These are phyloP conservation scores for Rousettus leschenaultii DNA, from an alignment of 2,113 vertebrate genomes.

Conservation along the genomic window DNA sequence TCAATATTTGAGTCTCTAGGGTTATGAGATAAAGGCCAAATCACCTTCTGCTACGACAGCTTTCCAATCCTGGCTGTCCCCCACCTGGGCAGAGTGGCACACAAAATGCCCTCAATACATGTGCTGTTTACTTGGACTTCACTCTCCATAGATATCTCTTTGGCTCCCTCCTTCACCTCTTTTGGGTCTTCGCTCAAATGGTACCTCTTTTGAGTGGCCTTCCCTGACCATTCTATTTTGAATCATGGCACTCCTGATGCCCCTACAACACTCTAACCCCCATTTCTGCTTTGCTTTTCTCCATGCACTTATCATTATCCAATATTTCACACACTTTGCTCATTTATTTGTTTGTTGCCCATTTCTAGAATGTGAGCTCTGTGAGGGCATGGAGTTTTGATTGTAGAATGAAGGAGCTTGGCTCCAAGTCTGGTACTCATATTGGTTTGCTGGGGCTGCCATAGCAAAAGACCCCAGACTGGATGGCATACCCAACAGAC, in stretches of 20 bases:
- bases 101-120: background rate
- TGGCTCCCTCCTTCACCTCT: background rate
- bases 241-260: background rate
- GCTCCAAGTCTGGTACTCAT: background rate
- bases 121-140: background rate
- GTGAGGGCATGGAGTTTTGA: background rate
- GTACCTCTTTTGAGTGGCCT: background rate
- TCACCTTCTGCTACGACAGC: background rate
- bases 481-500: background rate
- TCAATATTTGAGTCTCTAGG: background rate
- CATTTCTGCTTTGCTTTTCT: background rate
- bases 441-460: background rate
- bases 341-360: background rate
- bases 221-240: background rate
- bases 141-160: background rate
- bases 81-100: background rate
- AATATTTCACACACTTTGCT: background rate
- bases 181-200: background rate
- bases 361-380: background rate
- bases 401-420: background rate
- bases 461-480: background rate
- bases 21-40: background rate
- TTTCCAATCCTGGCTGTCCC: background rate
- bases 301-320: background rate
- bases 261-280: fast-evolving